phyloP scores from a whole-genome alignment of 2,113 vertebrate species.

The Elachura formosa region DNA sequence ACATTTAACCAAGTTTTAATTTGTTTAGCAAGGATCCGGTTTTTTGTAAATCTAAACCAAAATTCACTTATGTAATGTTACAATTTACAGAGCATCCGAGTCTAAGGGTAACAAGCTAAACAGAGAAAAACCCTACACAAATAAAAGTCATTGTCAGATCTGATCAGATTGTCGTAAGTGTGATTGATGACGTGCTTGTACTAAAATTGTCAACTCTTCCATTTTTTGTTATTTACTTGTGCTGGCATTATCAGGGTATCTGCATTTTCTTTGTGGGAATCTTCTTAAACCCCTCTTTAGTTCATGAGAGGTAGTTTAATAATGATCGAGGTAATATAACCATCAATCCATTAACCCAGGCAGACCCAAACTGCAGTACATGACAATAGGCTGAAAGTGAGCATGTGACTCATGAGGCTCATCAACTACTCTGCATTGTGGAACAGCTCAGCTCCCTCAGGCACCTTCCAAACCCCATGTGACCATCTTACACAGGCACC shows the following conservation, averaged over 20 bases:
- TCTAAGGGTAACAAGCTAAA: not conserved
- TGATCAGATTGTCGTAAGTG: not conserved
- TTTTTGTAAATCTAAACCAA: not conserved
- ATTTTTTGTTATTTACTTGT: not conserved
- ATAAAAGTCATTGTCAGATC: not conserved
- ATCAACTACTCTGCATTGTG: fast-evolving
- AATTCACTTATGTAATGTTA: not conserved
- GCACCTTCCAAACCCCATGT: not conserved
- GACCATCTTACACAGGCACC: not conserved
- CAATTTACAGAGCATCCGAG: not conserved
- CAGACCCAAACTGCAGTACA: not conserved
- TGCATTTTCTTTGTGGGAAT: not conserved
- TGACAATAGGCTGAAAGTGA: not conserved
- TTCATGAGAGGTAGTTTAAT: not conserved
- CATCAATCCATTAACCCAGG: not conserved
- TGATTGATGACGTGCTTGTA: not conserved
- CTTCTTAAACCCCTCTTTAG: not conserved
- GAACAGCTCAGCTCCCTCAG: not conserved
- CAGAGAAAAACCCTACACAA: not conserved
- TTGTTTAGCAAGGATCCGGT: not conserved
- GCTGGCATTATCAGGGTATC: not conserved
- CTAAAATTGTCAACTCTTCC: not conserved
- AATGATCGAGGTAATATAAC: not conserved
- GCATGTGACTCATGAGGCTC: not conserved
- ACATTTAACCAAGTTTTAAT: not conserved